phyloP scores from a whole-genome alignment of 2,113 vertebrate species.

The Prunella himalayana region DNA sequence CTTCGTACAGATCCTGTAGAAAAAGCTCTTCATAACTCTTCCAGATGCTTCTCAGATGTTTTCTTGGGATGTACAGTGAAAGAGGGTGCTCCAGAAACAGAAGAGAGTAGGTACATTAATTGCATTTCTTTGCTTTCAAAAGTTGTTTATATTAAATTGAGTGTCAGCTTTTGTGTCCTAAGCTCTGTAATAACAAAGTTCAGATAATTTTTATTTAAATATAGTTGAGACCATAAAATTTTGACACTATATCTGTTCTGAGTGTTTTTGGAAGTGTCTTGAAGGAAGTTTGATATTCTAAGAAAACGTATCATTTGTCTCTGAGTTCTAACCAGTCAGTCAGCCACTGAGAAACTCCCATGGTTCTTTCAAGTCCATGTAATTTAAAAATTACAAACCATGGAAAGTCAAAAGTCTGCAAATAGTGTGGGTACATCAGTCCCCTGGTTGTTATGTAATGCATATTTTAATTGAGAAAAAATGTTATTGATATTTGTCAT shows the following conservation, averaged over 20 bases:
- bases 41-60: neutral
- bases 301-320: neutral
- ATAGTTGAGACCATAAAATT: neutral
- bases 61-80: neutral
- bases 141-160: neutral
- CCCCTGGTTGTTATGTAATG: neutral
- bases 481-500: conserved; percentile 15
- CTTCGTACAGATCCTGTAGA: neutral
- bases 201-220: neutral
- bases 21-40: neutral
- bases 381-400: neutral
- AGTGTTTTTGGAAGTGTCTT: neutral
- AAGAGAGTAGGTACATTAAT: neutral
- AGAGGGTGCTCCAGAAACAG: neutral
- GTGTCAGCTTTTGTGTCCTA: neutral
- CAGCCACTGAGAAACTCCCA: neutral
- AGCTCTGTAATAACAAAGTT: neutral
- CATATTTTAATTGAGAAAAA: conserved; percentile 25
- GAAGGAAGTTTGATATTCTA: neutral
- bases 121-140: neutral
- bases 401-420: neutral
- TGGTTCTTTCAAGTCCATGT: neutral
- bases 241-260: neutral
- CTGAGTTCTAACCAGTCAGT: neutral
- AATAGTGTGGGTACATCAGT: neutral